Conservation (phyloP, 2,797 vertebrate species). For the Dryobates pubescens region DNA sequence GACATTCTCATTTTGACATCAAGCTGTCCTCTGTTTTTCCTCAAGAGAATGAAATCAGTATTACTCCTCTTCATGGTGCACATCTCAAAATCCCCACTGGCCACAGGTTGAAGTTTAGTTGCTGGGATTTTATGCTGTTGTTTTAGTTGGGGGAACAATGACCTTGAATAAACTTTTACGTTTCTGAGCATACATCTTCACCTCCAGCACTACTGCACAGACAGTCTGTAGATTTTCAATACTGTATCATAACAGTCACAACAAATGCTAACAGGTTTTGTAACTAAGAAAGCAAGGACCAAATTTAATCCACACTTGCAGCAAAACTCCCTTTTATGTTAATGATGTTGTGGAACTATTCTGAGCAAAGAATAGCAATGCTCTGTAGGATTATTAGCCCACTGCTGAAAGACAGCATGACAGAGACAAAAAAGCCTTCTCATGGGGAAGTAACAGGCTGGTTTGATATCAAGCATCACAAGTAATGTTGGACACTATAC, state of each 20-base stretch:
- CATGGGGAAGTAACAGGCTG: not conserved
- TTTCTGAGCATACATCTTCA: not conserved
- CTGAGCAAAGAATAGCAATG: not conserved
- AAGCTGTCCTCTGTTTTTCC: not conserved
- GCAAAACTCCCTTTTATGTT: not conserved
- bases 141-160: not conserved
- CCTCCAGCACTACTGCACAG: not conserved
- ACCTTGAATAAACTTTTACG: not conserved
- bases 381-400: not conserved
- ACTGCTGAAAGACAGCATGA: not conserved
- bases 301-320: not conserved
- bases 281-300: not conserved
- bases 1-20: not conserved
- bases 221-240: not conserved
- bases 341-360: not conserved
- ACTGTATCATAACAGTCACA: fast-evolving
- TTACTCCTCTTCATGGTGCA: not conserved
- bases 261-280: not conserved
- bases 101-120: not conserved
- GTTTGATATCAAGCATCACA: not conserved
- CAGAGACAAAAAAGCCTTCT: not conserved
- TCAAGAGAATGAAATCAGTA: not conserved
- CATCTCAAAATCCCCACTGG: not conserved
- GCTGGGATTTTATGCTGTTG: not conserved
- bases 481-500: not conserved